Conservation (phyloP, 2,888 invertebrate species). For the Cataglyphis albicans region DNA sequence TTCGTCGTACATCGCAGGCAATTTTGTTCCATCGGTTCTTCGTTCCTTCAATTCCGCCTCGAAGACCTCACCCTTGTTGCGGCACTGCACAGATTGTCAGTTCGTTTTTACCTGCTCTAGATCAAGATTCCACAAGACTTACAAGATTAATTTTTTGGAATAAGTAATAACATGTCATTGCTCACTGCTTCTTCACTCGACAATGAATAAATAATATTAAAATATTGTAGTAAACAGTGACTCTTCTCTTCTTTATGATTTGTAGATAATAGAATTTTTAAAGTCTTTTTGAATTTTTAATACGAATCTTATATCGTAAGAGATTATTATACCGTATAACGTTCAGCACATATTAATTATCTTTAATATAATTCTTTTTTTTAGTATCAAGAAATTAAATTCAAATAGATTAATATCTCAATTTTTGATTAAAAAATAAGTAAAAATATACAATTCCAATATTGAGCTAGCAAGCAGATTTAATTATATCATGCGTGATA, state of each 20-base stretch:
- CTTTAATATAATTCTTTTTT: neutral
- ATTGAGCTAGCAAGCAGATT: neutral
- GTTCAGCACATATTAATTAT: neutral
- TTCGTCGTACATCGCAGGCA: slow-evolving; percentile 69
- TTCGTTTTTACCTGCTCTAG: slow-evolving; percentile 34
- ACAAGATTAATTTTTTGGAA: slow-evolving; percentile 37
- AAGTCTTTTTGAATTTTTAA: neutral
- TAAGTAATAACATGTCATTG: slow-evolving; percentile 17
- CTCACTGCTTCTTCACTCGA: neutral
- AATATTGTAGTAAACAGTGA: neutral
- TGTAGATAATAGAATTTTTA: neutral
- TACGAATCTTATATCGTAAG: neutral
- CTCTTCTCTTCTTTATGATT: neutral
- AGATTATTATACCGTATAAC: neutral
- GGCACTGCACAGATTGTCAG: neutral
- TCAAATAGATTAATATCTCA: neutral
- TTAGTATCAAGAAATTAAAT: neutral
- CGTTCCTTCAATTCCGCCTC: slow-evolving; percentile 64
- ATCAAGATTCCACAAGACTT: slow-evolving; percentile 36
- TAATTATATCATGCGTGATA: neutral
- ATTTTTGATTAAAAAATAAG: neutral
- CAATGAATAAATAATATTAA: slow-evolving; percentile 4
- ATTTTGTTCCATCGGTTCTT: slow-evolving; percentile 70
- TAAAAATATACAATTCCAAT: neutral
- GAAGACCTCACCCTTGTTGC: slow-evolving; percentile 33